Evolutionary conservation across 2,888 invertebrate genomes (phyloP).

Genomic region (Drosophila antonietae): DNA sequence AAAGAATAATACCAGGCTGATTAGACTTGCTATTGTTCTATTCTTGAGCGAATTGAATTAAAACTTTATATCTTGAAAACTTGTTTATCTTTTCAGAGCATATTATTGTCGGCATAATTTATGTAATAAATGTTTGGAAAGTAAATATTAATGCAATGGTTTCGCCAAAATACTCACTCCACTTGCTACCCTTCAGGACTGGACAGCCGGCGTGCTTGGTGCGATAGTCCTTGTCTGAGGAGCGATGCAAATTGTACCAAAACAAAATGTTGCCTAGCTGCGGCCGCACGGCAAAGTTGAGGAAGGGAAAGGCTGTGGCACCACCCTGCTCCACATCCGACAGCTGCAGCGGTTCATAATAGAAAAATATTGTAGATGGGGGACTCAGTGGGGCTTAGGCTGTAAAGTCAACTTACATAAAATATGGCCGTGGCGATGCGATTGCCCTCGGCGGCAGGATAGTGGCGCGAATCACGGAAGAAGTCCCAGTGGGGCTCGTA

Average conservation of each 20-base stretch:
- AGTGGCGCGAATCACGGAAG: conserved; percentile 88
- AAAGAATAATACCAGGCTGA: not conserved
- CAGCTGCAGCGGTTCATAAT: conserved; percentile 88
- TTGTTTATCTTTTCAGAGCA: too few species aligned
- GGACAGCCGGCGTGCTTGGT: conserved; percentile 99
- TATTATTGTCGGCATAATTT: not conserved
- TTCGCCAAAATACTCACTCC: conserved; percentile 88
- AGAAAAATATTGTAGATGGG: conserved; percentile 5
- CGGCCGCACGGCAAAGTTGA: conserved; percentile 94
- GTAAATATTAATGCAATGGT: not conserved
- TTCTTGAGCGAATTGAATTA: not conserved
- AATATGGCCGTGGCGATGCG: conserved; percentile 98
- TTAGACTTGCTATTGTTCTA: not conserved
- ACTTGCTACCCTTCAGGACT: conserved; percentile 97
- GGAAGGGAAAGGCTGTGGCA: conserved; percentile 97
- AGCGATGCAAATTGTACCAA: conserved; percentile 97
- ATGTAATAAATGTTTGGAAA: not conserved
- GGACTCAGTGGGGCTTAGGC: conserved; percentile 6
- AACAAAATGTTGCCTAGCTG: conserved; percentile 95
- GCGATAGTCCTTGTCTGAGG: conserved; percentile 94
- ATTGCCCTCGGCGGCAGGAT: conserved; percentile 92
- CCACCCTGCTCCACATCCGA: conserved; percentile 98
- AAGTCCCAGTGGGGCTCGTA: conserved; percentile 99
- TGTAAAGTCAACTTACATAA: conserved; percentile 90
- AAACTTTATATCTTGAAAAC: not conserved